Conservation (phyloP, 2,113 vertebrate genomes). For the Stigmatopora nigra region DNA sequence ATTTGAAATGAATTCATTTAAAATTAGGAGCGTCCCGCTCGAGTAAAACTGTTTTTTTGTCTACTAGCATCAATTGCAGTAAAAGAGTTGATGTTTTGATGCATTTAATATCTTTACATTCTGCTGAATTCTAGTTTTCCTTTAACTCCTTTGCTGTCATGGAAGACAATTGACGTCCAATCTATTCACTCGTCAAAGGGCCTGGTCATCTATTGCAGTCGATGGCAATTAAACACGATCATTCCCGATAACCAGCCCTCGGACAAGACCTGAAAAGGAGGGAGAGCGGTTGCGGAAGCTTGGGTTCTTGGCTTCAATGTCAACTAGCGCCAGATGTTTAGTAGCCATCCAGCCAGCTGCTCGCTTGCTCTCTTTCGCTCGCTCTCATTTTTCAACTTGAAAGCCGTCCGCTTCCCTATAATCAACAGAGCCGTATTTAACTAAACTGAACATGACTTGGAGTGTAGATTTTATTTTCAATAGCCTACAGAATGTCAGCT, state of each 20-base stretch:
- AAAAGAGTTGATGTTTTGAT: too few relatives aligned
- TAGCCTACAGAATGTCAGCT: not conserved
- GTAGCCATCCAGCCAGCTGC: conserved; percentile 61
- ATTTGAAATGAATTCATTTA: too few relatives aligned
- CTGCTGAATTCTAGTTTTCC: too few relatives aligned
- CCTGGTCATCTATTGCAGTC: too few relatives aligned
- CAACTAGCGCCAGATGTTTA: conserved; percentile 57
- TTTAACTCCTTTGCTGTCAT: too few relatives aligned
- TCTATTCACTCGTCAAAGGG: too few relatives aligned
- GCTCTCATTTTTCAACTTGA: conserved; percentile 41
- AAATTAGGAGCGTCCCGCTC: too few relatives aligned
- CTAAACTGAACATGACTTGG: conserved; percentile 39
- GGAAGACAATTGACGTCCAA: too few relatives aligned
- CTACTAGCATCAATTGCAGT: too few relatives aligned
- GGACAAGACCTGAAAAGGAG: conserved; percentile 32
- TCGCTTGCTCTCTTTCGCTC: conserved; percentile 33
- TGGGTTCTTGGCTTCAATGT: conserved; percentile 36
- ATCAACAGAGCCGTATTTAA: conserved; percentile 58
- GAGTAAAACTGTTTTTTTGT: too few relatives aligned
- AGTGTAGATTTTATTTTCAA: not conserved
- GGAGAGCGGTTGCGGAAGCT: not conserved
- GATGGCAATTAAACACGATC: not conserved
- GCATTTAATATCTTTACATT: too few relatives aligned
- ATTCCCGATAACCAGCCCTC: not conserved
- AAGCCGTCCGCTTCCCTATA: conserved; percentile 51